Conservation (phyloP, 2,888 invertebrate genomes). For the Hirudinaria manillensis region DNA sequence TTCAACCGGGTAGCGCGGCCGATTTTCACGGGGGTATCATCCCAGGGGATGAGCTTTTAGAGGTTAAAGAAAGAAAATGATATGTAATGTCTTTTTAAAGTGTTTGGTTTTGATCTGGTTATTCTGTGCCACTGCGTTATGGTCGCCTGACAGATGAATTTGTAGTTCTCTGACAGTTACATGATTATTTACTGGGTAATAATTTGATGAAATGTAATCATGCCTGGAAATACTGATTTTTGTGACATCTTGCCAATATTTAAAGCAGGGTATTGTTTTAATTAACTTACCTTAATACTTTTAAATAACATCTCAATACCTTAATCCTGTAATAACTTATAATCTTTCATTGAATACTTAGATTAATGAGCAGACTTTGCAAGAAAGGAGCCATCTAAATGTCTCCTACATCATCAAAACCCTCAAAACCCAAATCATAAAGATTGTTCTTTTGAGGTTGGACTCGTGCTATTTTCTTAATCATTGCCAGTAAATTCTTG, state of each 20-base stretch:
- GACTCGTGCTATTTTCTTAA: background rate
- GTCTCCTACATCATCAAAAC: slow-evolving; percentile 93
- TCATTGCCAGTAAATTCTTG: background rate
- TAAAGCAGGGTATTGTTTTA: too few relatives aligned
- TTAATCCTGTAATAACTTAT: background rate
- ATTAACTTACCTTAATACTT: background rate
- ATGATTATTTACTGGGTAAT: too few relatives aligned
- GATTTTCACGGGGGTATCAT: slow-evolving; percentile 65
- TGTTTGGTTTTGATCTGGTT: background rate
- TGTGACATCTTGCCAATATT: too few relatives aligned
- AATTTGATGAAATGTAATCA: too few relatives aligned
- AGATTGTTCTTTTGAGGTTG: slow-evolving; percentile 78
- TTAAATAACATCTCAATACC: background rate
- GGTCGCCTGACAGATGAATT: too few relatives aligned
- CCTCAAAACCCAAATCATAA: slow-evolving; percentile 72
- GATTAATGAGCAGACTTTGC: slow-evolving; percentile 88
- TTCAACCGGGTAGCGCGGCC: slow-evolving; percentile 80
- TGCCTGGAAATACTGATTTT: too few relatives aligned
- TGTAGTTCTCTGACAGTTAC: too few relatives aligned
- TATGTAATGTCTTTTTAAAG: background rate
- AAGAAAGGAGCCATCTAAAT: slow-evolving; percentile 90
- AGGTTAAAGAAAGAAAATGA: slow-evolving; percentile 62
- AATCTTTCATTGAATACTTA: slow-evolving; percentile 50
- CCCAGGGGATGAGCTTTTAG: slow-evolving; percentile 88
- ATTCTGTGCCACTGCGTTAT: background rate